Evolutionary conservation across 2,797 vertebrate species (phyloP), one percentile per base, ranked within the genome.

Genomic region (Phataginus tetradactyla): DNA sequence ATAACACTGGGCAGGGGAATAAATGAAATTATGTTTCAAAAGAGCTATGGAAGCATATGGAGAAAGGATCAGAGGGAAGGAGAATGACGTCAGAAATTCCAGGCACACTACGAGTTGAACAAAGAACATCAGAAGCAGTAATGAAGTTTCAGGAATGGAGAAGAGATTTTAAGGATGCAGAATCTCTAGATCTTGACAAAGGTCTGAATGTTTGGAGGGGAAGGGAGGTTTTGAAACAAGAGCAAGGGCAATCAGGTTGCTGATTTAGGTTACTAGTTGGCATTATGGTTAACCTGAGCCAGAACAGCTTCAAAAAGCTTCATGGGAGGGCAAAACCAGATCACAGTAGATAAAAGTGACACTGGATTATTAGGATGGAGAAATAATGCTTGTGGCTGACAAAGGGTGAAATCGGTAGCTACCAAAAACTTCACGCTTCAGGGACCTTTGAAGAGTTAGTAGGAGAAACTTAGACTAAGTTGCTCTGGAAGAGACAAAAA

Each of bases 11-110:
- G 59, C 55, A 78, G 59, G 32, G 37, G 8, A 92, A 86, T 42
- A 75, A 86, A 53, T 32, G 68, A 86, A 94, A 81, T 59, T 75
- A 63, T 32, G 25, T 90, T 92, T 94, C 78, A 92, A 20, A 95
- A 88, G 45, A 49, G 37, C 81, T 80, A 42, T 81, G 51, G 29
- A 13, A 71, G n/a, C 34, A 66, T 29, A 75, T 0, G 42, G 21
- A 95, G 57, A 66, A 93, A 87, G n/a, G 29, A 87, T 15, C 4
- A 37, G 4, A 78, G 61, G 49, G 23, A 71, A 71, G 29, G 37
- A 90, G 79, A 92, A 57, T 49, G 37, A 95, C 87, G 25, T 72
- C 84, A 49, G 25, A 88, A 63, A 85, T 91, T 49, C 85, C n/a
- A 87, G 88, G 39, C 64, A 84, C 68, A 55, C 1, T 15, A 63